A percentile compares a stretch with the other conserved stretches of the same genome.
Conservation (phyloP, 2,113 vertebrate species). For the Cervus canadensis region DNA sequence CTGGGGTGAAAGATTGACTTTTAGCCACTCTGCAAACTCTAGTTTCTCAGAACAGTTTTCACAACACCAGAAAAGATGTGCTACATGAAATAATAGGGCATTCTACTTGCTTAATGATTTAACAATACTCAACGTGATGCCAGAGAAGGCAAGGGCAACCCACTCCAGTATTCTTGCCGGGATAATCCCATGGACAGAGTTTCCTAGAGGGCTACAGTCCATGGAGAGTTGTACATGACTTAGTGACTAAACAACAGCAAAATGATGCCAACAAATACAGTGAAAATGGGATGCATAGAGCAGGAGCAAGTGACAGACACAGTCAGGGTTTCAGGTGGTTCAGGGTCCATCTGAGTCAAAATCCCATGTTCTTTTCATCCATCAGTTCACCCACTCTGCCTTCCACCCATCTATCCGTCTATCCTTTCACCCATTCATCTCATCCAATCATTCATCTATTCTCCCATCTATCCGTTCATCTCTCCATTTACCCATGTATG, state of each 20-base stretch:
- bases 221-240: background rate
- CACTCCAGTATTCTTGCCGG: background rate
- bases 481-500: background rate
- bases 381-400: too few relatives aligned
- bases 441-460: background rate
- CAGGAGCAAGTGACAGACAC: background rate
- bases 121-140: background rate
- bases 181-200: background rate
- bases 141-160: background rate
- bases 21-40: background rate
- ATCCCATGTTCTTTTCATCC: background rate
- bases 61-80: background rate
- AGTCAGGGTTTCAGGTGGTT: background rate
- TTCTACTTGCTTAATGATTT: background rate
- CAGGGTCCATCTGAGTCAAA: background rate
- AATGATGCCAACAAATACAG: background rate
- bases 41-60: background rate
- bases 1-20: background rate
- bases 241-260: background rate
- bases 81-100: background rate
- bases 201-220: background rate
- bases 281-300: background rate
- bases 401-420: background rate
- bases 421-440: background rate
- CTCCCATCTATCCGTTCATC: background rate